These are phyloP conservation scores for Micrastur ruficollis DNA, from an alignment of 2,797 vertebrate species.

Conservation along the genomic window DNA sequence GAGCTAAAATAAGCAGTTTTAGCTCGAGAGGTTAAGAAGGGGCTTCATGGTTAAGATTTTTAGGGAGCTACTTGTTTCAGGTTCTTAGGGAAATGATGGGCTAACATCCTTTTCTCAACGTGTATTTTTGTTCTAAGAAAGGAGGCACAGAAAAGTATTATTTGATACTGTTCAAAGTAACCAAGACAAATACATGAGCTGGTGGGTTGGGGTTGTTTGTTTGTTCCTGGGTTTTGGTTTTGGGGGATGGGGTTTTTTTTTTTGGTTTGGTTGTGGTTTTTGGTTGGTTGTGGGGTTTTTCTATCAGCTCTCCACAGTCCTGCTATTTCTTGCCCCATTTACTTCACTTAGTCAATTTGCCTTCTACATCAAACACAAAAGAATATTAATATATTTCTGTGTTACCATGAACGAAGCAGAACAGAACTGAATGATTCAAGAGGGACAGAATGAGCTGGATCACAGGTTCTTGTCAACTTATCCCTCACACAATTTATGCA, in stretches of 20 bases:
- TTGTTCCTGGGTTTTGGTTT: neutral
- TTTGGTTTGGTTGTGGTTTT: neutral
- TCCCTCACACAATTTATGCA: neutral
- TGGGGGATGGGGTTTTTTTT: neutral
- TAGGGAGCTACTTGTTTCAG: neutral
- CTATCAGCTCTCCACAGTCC: neutral
- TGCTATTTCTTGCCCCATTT: neutral
- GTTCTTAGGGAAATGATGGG: neutral
- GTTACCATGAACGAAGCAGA: neutral
- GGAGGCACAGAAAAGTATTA: neutral
- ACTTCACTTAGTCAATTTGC: neutral
- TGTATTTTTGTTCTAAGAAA: neutral
- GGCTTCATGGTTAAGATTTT: neutral
- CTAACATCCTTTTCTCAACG: neutral
- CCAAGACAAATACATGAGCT: neutral
- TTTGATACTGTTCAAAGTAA: neutral
- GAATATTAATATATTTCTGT: neutral
- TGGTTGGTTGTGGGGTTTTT: neutral
- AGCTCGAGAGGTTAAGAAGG: neutral
- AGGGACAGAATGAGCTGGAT: neutral
- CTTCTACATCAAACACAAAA: neutral
- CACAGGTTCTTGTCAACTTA: neutral
- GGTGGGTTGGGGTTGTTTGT: neutral
- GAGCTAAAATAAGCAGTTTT: neutral
- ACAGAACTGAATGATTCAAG: neutral